These are phyloP conservation scores for Sebastes reedi DNA, from an alignment of 2,797 vertebrate species.

Conservation along the genomic window DNA sequence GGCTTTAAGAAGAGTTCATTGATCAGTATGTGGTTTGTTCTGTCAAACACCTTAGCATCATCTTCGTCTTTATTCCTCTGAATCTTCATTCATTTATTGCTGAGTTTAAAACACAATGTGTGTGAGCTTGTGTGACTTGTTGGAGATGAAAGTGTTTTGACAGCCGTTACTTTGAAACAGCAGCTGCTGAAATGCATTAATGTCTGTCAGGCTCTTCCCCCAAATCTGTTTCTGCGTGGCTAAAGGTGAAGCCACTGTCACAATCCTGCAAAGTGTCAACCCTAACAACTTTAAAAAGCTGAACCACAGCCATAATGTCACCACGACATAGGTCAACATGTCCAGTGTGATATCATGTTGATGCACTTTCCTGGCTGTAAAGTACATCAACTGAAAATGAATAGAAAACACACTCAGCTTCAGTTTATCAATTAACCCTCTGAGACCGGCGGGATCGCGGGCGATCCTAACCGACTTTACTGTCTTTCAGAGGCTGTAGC, in stretches of 20 bases:
- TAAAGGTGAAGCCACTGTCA: conserved; percentile 15
- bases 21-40: not conserved
- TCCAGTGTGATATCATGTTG: not conserved
- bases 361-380: not conserved
- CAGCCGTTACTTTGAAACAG: not conserved
- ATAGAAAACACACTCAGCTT: not conserved
- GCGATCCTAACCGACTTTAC: too few relatives aligned
- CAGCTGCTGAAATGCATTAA: not conserved
- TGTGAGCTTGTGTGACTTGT: not conserved
- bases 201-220: not conserved
- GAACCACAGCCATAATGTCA: conserved; percentile 5
- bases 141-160: not conserved
- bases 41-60: not conserved
- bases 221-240: not conserved
- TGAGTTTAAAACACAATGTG: not conserved
- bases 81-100: not conserved
- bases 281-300: conserved; percentile 14
- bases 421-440: too few relatives aligned
- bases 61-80: not conserved
- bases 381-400: not conserved
- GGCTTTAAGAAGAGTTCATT: not conserved
- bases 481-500: too few relatives aligned
- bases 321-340: not conserved
- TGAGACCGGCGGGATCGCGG: too few relatives aligned
- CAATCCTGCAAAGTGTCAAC: not conserved